Base-by-base conservation (phyloP, 1,140 invertebrate genomes). In the Akabosia matsudoensis region DNA sequence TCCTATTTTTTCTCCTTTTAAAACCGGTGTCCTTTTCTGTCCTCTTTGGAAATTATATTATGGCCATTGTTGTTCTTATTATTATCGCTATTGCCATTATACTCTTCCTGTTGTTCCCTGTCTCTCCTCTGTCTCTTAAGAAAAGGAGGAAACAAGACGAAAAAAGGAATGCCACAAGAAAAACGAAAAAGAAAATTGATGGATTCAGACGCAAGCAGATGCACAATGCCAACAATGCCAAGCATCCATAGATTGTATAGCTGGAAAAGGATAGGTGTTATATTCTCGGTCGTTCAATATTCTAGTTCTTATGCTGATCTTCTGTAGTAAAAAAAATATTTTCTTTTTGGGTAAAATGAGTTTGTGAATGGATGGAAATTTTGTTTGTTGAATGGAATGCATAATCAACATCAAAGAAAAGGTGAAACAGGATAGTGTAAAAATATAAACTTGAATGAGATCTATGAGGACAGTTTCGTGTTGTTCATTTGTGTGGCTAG, bases 1-100 rank as follows among this genome's bases (percentile, higher is more conserved):
- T n/a, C 31, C 54, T 22, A 16, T 16, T 61, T 61, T 61, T 61
- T 61, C 54, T 61, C 54, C 54, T 67, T 67, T 31, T 30, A 67
- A 67, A 67, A 67, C 22, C 61, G 61, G 61, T 67, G 61, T 67
- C 61, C 61, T 67, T 67, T 67, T 67, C 61, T 67, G 61, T 67
- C 61, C 61, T 67, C 61, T n/a, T 67, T 67, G 4, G 10, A 4
- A 24, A 16, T 67, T 67, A 61, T 61, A 61, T 61, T 61, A 61
- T 61, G 14, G 24, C 13, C 24, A 61, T 24, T 61, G 24, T 61
- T 61, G 37, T 45, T 45, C 37, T 45, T 45, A 45, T 45, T 45
- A 56, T 56, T 56, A 56, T 56, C 4, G 10, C 54, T 22, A 56
- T 67, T 67, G 22, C 61, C n/a, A 67, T 67, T 67, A 67, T 67